These are phyloP conservation scores for Pyrrhia umbra DNA, from an alignment of 2,888 invertebrate genomes.

Conservation along the genomic window DNA sequence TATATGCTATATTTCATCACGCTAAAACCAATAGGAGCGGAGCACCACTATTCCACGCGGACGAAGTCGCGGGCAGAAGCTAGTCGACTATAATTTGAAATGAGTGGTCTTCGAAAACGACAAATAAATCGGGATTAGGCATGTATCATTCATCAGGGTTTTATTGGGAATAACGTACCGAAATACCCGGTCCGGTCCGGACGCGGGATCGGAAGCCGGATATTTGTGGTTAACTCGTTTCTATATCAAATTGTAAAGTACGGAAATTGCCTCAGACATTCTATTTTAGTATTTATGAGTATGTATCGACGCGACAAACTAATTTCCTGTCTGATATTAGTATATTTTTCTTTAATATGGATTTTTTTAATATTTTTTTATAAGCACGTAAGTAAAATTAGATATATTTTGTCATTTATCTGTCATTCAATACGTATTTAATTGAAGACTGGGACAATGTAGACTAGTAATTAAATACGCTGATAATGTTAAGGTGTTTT, in stretches of 20 bases:
- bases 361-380: not conserved
- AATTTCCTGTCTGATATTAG: not conserved
- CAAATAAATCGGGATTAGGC: not conserved
- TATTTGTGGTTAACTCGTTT: not conserved
- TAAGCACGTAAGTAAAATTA: not conserved
- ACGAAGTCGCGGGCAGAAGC: too few relatives aligned
- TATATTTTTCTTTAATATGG: too few relatives aligned
- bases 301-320: not conserved
- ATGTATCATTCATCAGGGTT: constrained; percentile 7
- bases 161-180: not conserved
- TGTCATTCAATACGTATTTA: too few relatives aligned
- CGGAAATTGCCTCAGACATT: not conserved
- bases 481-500: too few relatives aligned
- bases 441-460: too few relatives aligned
- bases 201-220: not conserved
- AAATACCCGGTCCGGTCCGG: not conserved
- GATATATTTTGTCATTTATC: too few relatives aligned
- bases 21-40: too few relatives aligned
- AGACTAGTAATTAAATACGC: too few relatives aligned
- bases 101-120: not conserved
- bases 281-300: not conserved
- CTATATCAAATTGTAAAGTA: not conserved
- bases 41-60: too few relatives aligned
- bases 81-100: not conserved
- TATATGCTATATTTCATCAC: too few relatives aligned